A percentile compares a stretch with the other conserved stretches of the same genome.
Evolutionary conservation across 1,140 invertebrate species (phyloP).

Genomic region (Lineus longissimus): DNA sequence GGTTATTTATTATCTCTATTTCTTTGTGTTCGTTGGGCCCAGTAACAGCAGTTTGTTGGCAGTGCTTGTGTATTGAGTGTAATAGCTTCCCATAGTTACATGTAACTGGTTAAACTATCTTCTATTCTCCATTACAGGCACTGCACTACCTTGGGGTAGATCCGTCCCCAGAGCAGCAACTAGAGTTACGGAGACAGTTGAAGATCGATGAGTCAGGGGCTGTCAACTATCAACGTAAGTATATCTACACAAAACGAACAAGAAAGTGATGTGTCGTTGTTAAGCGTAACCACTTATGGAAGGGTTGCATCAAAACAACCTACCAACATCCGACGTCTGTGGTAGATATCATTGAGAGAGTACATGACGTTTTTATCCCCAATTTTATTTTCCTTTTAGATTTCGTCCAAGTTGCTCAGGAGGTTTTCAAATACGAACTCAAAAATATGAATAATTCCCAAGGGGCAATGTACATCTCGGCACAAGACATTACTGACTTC

Average conservation of each 20-base stretch:
- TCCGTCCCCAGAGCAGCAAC: slow-evolving; percentile 31
- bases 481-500: slow-evolving; percentile 25
- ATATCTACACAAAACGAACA: not conserved
- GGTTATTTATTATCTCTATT: not conserved
- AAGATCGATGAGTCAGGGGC: slow-evolving; percentile 32
- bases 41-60: not conserved
- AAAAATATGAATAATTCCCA: slow-evolving; percentile 23
- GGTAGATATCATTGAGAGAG: no score
- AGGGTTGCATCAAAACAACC: no score
- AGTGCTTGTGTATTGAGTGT: not conserved
- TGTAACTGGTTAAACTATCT: not conserved
- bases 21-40: not conserved
- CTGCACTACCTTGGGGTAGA: slow-evolving; percentile 38
- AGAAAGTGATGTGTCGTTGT: no score
- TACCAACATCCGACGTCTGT: no score
- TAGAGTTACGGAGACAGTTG: slow-evolving; percentile 27
- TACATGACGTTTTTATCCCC: no score
- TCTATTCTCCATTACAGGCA: slow-evolving; percentile 28
- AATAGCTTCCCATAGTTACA: not conserved
- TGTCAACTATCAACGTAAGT: slow-evolving; percentile 41
- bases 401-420: slow-evolving; percentile 31
- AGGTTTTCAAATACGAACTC: slow-evolving; percentile 36
- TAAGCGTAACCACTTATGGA: no score
- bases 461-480: slow-evolving; percentile 26
- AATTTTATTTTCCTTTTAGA: not conserved